Evolutionary conservation across 1,140 invertebrate genomes (phyloP), one percentile per base, ranked within the genome.

Genomic region (Drosophila pachea): DNA sequence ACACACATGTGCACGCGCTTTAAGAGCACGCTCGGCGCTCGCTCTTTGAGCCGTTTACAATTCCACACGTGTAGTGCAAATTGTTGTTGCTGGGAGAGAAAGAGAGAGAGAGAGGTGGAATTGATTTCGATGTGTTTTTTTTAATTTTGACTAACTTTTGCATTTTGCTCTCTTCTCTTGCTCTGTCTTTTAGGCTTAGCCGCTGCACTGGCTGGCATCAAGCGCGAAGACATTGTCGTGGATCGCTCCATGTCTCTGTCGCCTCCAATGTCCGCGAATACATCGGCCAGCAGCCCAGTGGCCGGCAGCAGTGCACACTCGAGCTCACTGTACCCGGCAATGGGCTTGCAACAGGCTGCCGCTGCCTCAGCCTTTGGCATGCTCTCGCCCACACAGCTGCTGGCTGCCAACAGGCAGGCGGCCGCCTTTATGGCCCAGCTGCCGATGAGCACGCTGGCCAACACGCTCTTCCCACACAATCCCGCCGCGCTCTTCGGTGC

Each of bases 401-500:
- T 92, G 31, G 91, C 92, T 29, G 91, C 92, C 50, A 92, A 91
- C 74, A 90, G 90, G 53, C 90, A 90, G 48, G 90, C 91, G 5
- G 90, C 90, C 5, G 91, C 88, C 12, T 82, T 89, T 47, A 89
- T 89, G 87, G 84, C 87, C 0, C 87, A 88, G 59, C 69, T 89
- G 45, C 88, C 88, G 8, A 87, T 89, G 81, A 87, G 78, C 54
- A 83, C 83, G 22, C 35, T 88, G 68, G 88, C 88, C 40, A 87
- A 60, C 54, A 87, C 86, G 6, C 61, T 92, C 0, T 92, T 91
- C 61, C 81, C 88, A 8, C 91, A 91, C 53, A 90, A 91, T 74
- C 91, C 91, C 2, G 90, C 90, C 0, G 90, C 90, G 0, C 68
- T 93, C 38, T 93, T 93, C 71, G 89, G 92, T 89, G 88, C 89